Conservation (phyloP, 2,797 vertebrate genomes). For the Botia kubotai region DNA sequence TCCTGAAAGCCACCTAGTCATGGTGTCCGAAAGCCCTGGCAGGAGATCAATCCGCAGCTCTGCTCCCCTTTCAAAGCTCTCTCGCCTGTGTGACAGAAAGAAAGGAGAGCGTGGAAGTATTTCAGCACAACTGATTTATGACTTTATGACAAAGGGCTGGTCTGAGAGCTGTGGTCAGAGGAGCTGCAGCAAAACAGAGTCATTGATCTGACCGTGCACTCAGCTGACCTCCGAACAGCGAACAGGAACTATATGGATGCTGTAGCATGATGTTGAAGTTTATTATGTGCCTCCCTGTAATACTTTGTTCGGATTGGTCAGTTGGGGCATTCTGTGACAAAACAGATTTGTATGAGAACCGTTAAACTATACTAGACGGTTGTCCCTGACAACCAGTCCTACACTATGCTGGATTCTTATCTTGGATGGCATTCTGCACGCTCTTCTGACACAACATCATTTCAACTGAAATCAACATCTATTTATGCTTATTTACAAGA, state of each 20-base stretch:
- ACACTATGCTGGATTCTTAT: background rate
- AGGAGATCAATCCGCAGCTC: conserved; percentile 76
- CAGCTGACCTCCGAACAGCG: conserved; percentile 33
- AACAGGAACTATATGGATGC: background rate
- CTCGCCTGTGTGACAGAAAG: conserved; percentile 71
- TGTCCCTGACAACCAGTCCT: background rate
- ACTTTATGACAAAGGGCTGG: conserved; percentile 37
- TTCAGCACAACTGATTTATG: conserved; percentile 48
- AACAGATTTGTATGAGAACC: background rate
- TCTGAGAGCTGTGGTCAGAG: conserved; percentile 46
- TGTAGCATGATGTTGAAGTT: background rate
- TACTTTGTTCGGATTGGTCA: background rate
- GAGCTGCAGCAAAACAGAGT: conserved; percentile 14
- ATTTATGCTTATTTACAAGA: background rate
- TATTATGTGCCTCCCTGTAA: background rate
- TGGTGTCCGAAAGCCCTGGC: conserved; percentile 71
- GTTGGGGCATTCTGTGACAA: background rate
- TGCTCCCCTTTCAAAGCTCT: conserved; percentile 68
- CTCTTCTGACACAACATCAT: background rate
- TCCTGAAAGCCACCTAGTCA: conserved; percentile 67
- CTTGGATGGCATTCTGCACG: background rate
- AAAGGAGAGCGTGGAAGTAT: conserved; percentile 67
- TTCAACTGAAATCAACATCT: background rate
- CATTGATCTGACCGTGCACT: conserved; percentile 43
- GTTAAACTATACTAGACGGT: background rate